Evolutionary conservation across 2,888 invertebrate species (phyloP).

Genomic region (Panzeria rudis): DNA sequence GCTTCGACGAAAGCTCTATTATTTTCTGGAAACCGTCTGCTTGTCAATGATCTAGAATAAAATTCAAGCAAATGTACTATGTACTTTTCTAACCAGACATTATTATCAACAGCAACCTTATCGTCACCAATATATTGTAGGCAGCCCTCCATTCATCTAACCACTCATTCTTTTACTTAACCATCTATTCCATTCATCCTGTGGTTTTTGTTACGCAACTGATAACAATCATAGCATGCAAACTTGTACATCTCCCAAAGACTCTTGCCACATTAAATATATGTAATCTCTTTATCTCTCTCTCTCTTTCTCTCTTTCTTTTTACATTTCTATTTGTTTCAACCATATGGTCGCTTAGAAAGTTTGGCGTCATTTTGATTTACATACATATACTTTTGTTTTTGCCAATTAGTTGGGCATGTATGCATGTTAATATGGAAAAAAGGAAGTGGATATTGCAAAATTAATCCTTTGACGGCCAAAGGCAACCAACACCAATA

Average conservation of each 20-base stretch:
- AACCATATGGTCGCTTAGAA: slow-evolving; percentile 61
- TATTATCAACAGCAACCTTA: neutral
- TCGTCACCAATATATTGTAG: slow-evolving; percentile 17
- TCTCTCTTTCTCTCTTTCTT: neutral
- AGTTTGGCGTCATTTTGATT: slow-evolving; percentile 68
- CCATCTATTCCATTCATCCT: slow-evolving; percentile 16
- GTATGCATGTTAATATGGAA: neutral
- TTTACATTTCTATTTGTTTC: slow-evolving; percentile 10
- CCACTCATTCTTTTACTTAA: slow-evolving; percentile 13
- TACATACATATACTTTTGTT: neutral
- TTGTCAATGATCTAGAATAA: neutral
- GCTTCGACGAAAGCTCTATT: neutral
- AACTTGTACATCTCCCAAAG: too few relatives aligned
- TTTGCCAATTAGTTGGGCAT: slow-evolving; percentile 29
- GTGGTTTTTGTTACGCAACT: slow-evolving; percentile 56
- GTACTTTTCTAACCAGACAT: neutral
- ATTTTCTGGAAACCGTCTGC: neutral
- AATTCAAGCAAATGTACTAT: slow-evolving; percentile 7
- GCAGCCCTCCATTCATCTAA: neutral
- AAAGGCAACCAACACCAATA: too few relatives aligned
- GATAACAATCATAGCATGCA: neutral
- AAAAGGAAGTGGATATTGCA: neutral
- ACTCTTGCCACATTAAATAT: neutral
- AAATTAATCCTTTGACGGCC: neutral
- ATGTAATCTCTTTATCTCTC: neutral